Conservation (phyloP, 2,113 vertebrate genomes). For the Chaenogobius annularis region DNA sequence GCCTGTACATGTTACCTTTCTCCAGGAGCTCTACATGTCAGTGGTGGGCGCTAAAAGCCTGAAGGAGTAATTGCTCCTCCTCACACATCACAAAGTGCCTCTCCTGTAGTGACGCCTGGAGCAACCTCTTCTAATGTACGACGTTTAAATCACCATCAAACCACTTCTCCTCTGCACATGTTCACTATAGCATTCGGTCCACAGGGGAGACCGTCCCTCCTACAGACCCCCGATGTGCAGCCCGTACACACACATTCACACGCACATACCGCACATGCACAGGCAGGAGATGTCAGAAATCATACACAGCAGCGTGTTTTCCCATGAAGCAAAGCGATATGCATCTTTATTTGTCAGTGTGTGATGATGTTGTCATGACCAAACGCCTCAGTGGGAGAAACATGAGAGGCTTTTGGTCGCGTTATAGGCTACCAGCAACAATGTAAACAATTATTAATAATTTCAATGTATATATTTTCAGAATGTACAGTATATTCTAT, state of each 20-base stretch:
- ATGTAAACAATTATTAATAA: neutral
- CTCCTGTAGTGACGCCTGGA: neutral
- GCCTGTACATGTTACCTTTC: neutral
- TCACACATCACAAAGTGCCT: neutral
- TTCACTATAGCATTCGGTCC: neutral
- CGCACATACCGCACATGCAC: constrained; percentile 1
- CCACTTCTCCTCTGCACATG: neutral
- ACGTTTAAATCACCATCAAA: neutral
- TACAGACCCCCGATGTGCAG: constrained; percentile 8
- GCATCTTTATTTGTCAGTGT: constrained; percentile 18
- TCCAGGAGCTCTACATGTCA: neutral
- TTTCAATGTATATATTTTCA: too few relatives aligned
- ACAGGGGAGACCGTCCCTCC: constrained; percentile 8
- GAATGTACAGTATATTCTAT: too few relatives aligned
- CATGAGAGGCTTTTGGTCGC: constrained; percentile 38
- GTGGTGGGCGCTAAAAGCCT: neutral
- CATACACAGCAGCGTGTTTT: neutral
- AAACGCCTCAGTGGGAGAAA: constrained; percentile 47
- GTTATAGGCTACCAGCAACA: too few relatives aligned
- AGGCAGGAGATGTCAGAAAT: neutral
- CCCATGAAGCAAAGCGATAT: constrained; percentile 8
- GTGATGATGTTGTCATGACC: constrained; percentile 55
- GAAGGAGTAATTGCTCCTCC: neutral
- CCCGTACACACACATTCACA: neutral
- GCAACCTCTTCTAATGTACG: neutral